phyloP scores from a whole-genome alignment of 2,113 vertebrate species.

The Fulmarus glacialis region DNA sequence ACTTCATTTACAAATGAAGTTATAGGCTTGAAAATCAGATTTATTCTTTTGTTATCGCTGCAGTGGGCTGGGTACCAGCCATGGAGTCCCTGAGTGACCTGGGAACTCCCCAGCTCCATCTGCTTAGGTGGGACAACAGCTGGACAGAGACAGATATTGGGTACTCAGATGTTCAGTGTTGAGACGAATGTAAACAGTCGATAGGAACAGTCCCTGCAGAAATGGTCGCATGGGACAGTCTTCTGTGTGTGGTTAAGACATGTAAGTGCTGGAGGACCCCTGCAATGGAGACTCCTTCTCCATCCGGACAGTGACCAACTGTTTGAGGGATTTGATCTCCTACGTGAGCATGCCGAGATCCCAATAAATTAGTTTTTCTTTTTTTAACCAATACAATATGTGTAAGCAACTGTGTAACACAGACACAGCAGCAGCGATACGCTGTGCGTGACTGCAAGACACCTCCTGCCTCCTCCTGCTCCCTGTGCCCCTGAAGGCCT shows the following conservation, averaged over 20 bases:
- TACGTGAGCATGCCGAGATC: not conserved
- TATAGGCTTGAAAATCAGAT: not conserved
- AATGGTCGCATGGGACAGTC: accelerated
- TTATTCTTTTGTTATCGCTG: not conserved
- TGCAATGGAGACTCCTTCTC: not conserved
- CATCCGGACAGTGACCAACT: not conserved
- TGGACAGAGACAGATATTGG: not conserved
- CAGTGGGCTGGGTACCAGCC: accelerated
- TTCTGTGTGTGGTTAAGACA: not conserved
- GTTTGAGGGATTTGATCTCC: not conserved
- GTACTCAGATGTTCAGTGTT: not conserved
- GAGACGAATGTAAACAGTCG: accelerated
- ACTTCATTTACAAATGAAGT: not conserved
- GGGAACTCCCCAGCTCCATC: not conserved
- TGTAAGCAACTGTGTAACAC: no score
- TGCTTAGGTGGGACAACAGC: not conserved
- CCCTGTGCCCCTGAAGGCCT: not conserved
- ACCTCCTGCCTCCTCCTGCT: not conserved
- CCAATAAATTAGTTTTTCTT: not conserved
- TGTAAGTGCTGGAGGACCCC: not conserved
- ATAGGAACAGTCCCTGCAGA: not conserved
- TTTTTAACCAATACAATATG: accelerated
- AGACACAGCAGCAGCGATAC: accelerated
- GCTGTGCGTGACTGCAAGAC: accelerated
- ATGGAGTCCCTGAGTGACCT: no score